These are phyloP conservation scores for Astropecten irregularis DNA, from an alignment of 53 echinoderm and acorn worm species.

Conservation along the genomic window DNA sequence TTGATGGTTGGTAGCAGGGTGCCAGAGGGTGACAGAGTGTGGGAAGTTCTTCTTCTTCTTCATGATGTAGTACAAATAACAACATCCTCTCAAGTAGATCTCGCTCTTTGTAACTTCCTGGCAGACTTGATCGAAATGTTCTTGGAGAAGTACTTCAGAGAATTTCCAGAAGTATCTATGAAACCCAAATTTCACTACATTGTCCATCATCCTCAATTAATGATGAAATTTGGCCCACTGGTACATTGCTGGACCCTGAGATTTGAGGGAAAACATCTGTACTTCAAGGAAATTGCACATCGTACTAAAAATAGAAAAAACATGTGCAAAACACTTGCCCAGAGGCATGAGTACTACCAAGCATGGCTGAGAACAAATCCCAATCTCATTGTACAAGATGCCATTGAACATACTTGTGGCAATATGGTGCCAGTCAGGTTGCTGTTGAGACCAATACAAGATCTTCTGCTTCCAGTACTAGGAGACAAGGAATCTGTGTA, in stretches of 20 bases:
- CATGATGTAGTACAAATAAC: conserved; percentile 33
- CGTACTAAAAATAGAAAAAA: conserved; percentile 55
- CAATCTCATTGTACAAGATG: not conserved
- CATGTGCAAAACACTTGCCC: conserved; percentile 52
- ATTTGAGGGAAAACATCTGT: conserved; percentile 60
- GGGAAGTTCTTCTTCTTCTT: conserved; percentile 19
- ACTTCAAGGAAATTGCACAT: conserved; percentile 50
- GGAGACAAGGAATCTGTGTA: conserved; percentile 23
- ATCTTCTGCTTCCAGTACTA: not conserved
- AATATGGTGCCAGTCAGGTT: conserved; percentile 16
- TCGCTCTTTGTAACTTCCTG: conserved; percentile 1
- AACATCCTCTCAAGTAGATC: not conserved
- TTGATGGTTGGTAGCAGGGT: conserved; percentile 27
- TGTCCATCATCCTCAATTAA: conserved; percentile 28
- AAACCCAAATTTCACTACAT: conserved; percentile 10
- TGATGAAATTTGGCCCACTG: conserved; percentile 26
- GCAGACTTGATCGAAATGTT: conserved; percentile 32
- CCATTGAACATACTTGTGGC: conserved; percentile 28
- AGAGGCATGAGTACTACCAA: conserved; percentile 51
- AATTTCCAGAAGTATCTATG: conserved; percentile 23
- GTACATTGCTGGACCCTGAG: conserved; percentile 59
- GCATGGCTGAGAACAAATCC: conserved; percentile 25
- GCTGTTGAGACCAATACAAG: not conserved
- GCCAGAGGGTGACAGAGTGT: not conserved
- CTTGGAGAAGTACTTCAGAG: not conserved